These are phyloP conservation scores for Oligia latruncula DNA, from an alignment of 2,888 invertebrate species.

Conservation along the genomic window DNA sequence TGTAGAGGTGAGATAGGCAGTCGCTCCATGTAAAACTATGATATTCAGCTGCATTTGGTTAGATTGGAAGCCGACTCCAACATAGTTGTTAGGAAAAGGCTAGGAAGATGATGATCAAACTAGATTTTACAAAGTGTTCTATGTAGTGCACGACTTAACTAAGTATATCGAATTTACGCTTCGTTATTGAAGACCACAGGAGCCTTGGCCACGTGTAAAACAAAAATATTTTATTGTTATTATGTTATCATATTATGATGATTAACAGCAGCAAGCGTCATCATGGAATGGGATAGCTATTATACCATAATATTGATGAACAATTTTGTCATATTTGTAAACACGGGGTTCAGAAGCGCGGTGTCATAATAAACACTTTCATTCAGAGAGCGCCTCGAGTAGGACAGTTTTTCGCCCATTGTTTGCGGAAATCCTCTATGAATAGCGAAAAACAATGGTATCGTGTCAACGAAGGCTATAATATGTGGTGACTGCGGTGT, in stretches of 20 bases:
- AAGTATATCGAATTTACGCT: constrained; percentile 1
- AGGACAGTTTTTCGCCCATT: constrained; percentile 49
- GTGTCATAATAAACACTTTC: constrained; percentile 64
- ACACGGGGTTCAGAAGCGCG: constrained; percentile 68
- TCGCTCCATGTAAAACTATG: background rate
- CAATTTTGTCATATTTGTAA: constrained; percentile 77
- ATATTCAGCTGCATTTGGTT: background rate
- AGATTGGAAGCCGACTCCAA: background rate
- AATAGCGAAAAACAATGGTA: constrained; percentile 63
- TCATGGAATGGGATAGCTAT: constrained; percentile 58
- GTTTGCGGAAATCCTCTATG: constrained; percentile 30
- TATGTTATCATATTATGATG: constrained; percentile 47
- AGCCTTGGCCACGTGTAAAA: constrained; percentile 20
- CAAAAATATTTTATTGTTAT: constrained; percentile 49
- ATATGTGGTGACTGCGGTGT: constrained; percentile 61
- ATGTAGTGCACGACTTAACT: background rate
- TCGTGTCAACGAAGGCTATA: constrained; percentile 63
- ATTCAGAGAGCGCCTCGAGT: constrained; percentile 26
- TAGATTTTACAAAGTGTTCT: background rate
- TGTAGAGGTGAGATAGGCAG: background rate
- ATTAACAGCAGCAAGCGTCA: constrained; percentile 60
- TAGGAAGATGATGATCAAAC: background rate
- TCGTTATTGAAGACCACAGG: constrained; percentile 7
- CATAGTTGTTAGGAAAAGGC: background rate
- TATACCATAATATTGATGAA: constrained; percentile 70